Conservation (phyloP, 2,888 invertebrate genomes). For the Lamellibrachia columna region DNA sequence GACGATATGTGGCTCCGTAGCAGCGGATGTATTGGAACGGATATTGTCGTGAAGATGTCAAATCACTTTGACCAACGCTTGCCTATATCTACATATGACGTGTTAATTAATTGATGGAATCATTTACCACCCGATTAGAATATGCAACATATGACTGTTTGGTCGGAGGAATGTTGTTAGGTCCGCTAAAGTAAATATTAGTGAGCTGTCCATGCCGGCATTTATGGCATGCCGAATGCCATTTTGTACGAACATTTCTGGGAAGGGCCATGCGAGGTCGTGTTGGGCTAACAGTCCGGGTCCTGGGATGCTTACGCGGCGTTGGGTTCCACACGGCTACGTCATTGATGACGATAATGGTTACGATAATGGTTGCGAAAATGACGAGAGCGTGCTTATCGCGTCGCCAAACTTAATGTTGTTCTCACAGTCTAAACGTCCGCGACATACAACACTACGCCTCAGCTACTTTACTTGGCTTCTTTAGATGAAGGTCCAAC, state of each 20-base stretch:
- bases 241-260: background rate
- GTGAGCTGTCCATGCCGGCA: background rate
- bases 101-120: background rate
- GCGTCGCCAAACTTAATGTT: no score
- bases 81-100: background rate
- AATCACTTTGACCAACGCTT: background rate
- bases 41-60: background rate
- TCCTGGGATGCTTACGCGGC: background rate
- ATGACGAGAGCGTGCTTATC: no score
- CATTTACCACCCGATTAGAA: background rate
- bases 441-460: no score
- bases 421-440: no score
- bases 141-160: background rate
- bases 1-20: no score
- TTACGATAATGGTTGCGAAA: background rate
- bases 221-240: background rate
- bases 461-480: no score
- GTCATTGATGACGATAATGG: background rate
- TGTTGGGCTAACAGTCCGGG: background rate
- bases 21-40: background rate
- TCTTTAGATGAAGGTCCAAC: no score
- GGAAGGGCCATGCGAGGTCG: background rate
- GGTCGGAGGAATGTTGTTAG: background rate
- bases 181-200: conserved; percentile 3
- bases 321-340: background rate